These are phyloP conservation scores for Stenchaetothrips biformis DNA, from an alignment of 2,888 invertebrate genomes.

Conservation along the genomic window DNA sequence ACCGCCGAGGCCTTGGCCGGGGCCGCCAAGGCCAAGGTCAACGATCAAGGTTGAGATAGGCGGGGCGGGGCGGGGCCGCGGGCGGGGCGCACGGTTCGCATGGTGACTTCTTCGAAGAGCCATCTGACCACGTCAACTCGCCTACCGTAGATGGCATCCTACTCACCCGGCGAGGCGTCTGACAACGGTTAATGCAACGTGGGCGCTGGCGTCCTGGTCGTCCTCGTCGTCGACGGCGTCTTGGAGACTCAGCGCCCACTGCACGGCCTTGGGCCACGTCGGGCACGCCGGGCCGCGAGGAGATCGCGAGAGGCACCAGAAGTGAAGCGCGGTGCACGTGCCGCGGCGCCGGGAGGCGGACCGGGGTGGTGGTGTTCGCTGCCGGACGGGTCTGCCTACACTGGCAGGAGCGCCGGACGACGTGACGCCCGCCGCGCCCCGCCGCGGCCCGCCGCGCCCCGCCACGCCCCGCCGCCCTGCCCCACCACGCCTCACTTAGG, in stretches of 20 bases:
- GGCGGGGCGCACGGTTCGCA: too few relatives aligned
- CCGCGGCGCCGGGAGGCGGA: background rate
- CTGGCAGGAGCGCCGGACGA: background rate
- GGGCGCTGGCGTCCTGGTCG: background rate
- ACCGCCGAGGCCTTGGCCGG: background rate
- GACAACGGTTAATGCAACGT: background rate
- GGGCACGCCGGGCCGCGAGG: background rate
- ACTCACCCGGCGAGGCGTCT: background rate
- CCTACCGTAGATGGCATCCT: too few relatives aligned
- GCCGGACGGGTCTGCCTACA: background rate
- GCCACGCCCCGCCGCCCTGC: background rate
- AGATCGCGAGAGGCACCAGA: background rate
- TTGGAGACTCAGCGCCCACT: background rate
- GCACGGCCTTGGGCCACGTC: background rate
- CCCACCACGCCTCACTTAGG: too few relatives aligned
- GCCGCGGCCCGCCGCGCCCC: too few relatives aligned
- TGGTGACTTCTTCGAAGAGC: too few relatives aligned
- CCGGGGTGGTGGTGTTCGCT: background rate
- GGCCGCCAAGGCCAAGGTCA: background rate
- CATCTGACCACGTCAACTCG: too few relatives aligned
- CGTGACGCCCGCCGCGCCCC: background rate
- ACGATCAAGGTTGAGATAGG: too few relatives aligned
- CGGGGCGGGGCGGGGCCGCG: too few relatives aligned
- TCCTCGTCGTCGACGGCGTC: background rate
- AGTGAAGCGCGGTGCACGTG: too few relatives aligned